Conservation (phyloP, 2,888 invertebrate species). For the Melangyna quadrimaculata region DNA sequence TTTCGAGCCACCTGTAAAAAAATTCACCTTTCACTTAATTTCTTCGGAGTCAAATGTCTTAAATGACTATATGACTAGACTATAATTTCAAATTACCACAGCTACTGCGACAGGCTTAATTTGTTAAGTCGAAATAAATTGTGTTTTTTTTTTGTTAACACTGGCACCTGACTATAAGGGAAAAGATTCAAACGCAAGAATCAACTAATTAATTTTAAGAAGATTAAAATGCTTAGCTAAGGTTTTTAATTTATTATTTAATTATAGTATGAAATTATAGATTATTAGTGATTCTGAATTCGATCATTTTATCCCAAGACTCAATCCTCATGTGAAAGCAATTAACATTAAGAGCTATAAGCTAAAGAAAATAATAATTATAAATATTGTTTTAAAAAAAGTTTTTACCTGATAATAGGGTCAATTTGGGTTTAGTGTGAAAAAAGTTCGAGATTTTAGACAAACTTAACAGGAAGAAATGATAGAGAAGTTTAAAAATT, state of each 20-base stretch:
- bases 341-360: not conserved
- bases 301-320: not conserved
- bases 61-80: too few species aligned
- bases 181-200: not conserved
- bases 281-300: not conserved
- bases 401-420: too few species aligned
- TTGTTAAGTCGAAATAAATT: not conserved
- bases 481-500: too few species aligned
- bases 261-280: not conserved
- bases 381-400: too few species aligned
- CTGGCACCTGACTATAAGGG: not conserved
- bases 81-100: too few species aligned
- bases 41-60: too few species aligned
- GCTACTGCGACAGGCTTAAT: not conserved
- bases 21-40: too few species aligned
- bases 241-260: not conserved
- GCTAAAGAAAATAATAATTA: too few species aligned
- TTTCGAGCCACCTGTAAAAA: too few species aligned
- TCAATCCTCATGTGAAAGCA: not conserved
- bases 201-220: not conserved
- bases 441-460: too few species aligned
- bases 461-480: too few species aligned
- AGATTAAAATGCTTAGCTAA: not conserved
- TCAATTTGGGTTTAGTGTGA: too few species aligned
- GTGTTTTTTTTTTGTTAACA: not conserved